A percentile compares a stretch with the other conserved stretches of the same genome.
Conservation (phyloP, 1,140 invertebrate species). For the Cyrtorhinus lividipennis region DNA sequence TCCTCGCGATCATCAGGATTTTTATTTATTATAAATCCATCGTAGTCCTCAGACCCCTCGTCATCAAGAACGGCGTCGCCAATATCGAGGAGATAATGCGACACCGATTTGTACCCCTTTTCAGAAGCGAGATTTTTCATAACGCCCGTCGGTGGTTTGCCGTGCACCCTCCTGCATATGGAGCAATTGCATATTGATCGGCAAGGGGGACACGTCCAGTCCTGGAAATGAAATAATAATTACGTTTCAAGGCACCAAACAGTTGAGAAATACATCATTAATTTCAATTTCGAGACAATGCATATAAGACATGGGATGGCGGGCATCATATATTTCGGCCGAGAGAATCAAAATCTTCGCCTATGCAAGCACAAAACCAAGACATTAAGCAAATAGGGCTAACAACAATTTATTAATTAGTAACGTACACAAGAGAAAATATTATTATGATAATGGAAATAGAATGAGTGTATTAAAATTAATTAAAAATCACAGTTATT, state of each 20-base stretch:
- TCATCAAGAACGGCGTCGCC: background rate
- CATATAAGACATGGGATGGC: background rate
- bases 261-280: background rate
- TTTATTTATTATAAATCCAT: too few relatives aligned
- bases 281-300: too few relatives aligned
- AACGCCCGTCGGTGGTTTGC: slow-evolving; percentile 33
- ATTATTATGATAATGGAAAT: too few relatives aligned
- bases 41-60: background rate
- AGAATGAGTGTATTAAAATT: too few relatives aligned
- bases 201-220: slow-evolving; percentile 36
- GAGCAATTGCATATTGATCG: slow-evolving; percentile 35
- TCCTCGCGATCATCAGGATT: too few relatives aligned
- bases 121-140: slow-evolving; percentile 29
- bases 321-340: background rate
- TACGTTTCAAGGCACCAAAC: too few relatives aligned
- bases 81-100: background rate
- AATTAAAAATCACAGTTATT: too few relatives aligned
- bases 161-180: slow-evolving; percentile 32
- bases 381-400: background rate
- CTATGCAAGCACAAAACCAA: too few relatives aligned
- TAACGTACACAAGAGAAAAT: too few relatives aligned
- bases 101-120: slow-evolving; percentile 28
- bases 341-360: background rate
- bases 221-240: slow-evolving; percentile 23
- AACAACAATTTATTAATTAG: background rate